phyloP scores from a whole-genome alignment of 2,797 vertebrate species.

The Hoplostethus atlanticus region DNA sequence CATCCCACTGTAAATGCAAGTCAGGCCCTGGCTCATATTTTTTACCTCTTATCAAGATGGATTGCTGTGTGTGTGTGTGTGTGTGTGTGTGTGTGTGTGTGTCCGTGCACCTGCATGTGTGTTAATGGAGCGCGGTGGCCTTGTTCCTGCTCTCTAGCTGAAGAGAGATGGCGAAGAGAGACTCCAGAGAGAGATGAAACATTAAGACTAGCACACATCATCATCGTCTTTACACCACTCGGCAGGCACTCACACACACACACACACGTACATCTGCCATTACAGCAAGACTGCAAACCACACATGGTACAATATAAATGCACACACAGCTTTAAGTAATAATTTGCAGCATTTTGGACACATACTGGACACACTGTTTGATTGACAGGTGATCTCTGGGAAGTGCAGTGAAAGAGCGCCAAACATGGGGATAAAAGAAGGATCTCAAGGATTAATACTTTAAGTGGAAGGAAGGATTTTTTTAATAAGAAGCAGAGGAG shows the following conservation, averaged over 20 bases:
- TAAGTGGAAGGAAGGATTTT: slow-evolving; percentile 7
- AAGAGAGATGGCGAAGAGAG: slow-evolving; percentile 19
- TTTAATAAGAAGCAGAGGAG: slow-evolving; percentile 10
- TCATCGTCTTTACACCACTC: slow-evolving; percentile 1
- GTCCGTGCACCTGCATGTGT: slow-evolving; percentile 11
- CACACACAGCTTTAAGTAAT: too few species aligned
- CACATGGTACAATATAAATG: too few species aligned
- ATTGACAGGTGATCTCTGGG: slow-evolving; percentile 9
- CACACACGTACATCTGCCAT: not conserved
- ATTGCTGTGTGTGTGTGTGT: slow-evolving; percentile 32
- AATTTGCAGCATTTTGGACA: too few species aligned
- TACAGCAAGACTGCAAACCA: not conserved
- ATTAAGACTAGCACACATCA: slow-evolving; percentile 26
- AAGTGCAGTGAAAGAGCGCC: not conserved
- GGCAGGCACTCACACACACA: not conserved
- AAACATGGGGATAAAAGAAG: slow-evolving; percentile 13
- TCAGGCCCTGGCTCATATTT: not conserved
- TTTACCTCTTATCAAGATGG: slow-evolving; percentile 8
- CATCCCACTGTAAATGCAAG: slow-evolving; percentile 9
- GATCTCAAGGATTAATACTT: slow-evolving; percentile 2
- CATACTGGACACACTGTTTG: not conserved
- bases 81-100: slow-evolving; percentile 23
- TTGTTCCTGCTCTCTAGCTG: slow-evolving; percentile 2
- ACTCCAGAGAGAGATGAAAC: slow-evolving; percentile 16
- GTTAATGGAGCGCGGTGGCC: slow-evolving; percentile 17